A percentile compares a stretch with the other conserved stretches of the same genome.
phyloP scores from a whole-genome alignment of 2,113 vertebrate genomes.

The Lonchura striata region DNA sequence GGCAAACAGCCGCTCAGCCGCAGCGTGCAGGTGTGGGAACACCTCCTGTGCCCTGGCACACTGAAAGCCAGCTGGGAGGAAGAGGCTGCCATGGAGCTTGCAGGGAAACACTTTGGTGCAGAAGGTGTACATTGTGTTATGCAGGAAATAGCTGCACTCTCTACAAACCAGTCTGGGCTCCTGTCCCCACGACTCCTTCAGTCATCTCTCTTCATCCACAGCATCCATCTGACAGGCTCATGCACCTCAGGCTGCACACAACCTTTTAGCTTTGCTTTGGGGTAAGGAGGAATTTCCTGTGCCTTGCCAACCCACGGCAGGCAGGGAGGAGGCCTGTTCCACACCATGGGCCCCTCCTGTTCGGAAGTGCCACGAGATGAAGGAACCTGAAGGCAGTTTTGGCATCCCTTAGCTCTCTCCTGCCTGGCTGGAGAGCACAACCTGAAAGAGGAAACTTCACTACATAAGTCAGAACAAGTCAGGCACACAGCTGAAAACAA shows the following conservation, averaged over 20 bases:
- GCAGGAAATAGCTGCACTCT: not conserved
- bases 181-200: not conserved
- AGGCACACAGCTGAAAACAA: not conserved
- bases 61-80: not conserved
- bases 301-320: not conserved
- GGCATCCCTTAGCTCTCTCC: not conserved
- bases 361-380: rapidly evolving
- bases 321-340: not conserved
- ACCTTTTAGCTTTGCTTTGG: not conserved
- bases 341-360: not conserved
- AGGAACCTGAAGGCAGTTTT: not conserved
- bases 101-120: not conserved
- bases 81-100: not conserved
- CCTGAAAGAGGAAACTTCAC: not conserved
- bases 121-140: not conserved
- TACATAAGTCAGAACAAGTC: not conserved
- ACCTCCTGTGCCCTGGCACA: not conserved
- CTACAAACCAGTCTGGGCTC: not conserved
- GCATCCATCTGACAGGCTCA: rapidly evolving
- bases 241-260: not conserved
- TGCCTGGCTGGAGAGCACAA: not conserved
- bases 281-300: not conserved
- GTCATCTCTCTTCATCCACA: not conserved
- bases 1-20: not conserved
- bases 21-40: not conserved